These are phyloP conservation scores for Orthosia cruda DNA, from an alignment of 2,888 invertebrate species.

Conservation along the genomic window DNA sequence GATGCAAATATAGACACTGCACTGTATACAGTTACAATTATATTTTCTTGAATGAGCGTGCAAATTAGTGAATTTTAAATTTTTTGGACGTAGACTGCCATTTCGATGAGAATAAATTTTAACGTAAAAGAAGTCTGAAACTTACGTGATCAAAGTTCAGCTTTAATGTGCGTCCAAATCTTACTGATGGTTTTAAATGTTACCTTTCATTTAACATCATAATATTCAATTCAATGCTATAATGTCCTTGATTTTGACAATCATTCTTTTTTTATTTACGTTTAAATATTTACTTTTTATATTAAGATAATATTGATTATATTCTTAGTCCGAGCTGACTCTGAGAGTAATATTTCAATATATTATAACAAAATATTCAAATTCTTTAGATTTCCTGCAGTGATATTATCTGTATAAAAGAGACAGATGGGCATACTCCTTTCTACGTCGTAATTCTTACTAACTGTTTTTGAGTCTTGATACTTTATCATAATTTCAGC, in stretches of 20 bases:
- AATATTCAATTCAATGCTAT: constrained; percentile 37
- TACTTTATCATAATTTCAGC: no score
- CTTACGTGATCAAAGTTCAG: not conserved
- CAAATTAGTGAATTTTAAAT: not conserved
- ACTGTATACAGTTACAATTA: not conserved
- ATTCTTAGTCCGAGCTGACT: constrained; percentile 8
- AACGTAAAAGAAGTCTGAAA: not conserved
- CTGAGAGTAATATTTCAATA: constrained; percentile 31
- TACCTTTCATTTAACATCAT: constrained; percentile 30
- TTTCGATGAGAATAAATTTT: not conserved
- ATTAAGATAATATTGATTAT: constrained; percentile 31
- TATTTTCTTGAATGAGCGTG: not conserved
- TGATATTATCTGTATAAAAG: constrained; percentile 5
- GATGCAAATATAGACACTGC: not conserved
- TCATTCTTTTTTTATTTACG: constrained; percentile 49
- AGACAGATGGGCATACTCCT: not conserved
- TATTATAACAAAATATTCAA: constrained; percentile 39
- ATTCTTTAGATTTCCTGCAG: constrained; percentile 33
- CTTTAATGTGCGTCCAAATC: constrained; percentile 15
- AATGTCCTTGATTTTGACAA: constrained; percentile 49
- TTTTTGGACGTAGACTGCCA: not conserved
- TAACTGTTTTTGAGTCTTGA: no score
- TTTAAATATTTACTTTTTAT: constrained; percentile 48
- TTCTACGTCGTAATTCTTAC: no score
- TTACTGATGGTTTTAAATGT: constrained; percentile 8